phyloP scores from a whole-genome alignment of 2,888 invertebrate species.

The Encarsia formosa region DNA sequence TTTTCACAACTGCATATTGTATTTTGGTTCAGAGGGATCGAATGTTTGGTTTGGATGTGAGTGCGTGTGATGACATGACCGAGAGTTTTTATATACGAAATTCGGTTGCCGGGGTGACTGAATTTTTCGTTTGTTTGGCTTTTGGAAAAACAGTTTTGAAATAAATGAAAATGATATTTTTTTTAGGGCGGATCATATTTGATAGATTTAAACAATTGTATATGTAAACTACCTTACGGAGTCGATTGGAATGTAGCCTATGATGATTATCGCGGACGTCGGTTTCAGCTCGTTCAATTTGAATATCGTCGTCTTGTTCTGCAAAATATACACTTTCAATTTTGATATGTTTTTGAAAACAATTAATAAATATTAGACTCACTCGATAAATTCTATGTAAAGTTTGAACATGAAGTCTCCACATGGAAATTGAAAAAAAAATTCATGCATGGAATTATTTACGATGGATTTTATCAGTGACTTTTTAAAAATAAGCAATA shows the following conservation, averaged over 20 bases:
- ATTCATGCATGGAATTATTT: too few species aligned
- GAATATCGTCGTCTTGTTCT: constrained; percentile 35
- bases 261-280: constrained; percentile 43
- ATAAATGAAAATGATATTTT: too few species aligned
- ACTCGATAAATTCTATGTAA: constrained; percentile 34
- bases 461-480: too few species aligned
- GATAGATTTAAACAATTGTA: constrained; percentile 3
- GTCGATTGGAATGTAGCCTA: constrained; percentile 43
- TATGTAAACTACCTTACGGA: constrained; percentile 21
- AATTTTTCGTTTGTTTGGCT: background rate
- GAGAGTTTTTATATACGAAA: too few species aligned
- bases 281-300: constrained; percentile 37
- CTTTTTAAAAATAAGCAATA: too few species aligned
- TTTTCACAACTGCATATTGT: background rate
- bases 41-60: too few species aligned
- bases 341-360: too few species aligned
- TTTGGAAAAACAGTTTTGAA: too few species aligned
- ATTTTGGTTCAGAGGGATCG: background rate
- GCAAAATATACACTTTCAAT: too few species aligned
- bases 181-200: too few species aligned
- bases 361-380: background rate
- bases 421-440: constrained; percentile 17
- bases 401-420: constrained; percentile 33
- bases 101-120: background rate
- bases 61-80: too few species aligned